A percentile compares a stretch with the other conserved stretches of the same genome.
These are phyloP conservation scores for Pseudorhombus dupliciocellatus DNA, from an alignment of 2,113 vertebrate species.

Conservation along the genomic window DNA sequence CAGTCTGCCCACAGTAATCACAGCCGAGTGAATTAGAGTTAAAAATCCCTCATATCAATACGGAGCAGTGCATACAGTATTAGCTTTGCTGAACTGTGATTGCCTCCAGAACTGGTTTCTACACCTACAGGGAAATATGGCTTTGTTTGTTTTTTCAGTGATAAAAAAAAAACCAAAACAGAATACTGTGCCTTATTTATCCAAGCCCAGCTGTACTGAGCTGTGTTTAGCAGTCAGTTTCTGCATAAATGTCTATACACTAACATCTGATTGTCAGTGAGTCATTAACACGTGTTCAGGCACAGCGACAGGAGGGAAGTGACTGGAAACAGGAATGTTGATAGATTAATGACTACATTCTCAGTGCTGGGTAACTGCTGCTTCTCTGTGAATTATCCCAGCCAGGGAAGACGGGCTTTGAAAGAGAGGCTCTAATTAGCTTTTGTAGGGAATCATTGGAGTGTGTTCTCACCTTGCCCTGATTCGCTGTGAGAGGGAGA, in stretches of 20 bases:
- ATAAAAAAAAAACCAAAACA: too few relatives aligned
- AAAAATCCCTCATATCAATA: too few relatives aligned
- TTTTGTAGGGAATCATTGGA: slow-evolving; percentile 55
- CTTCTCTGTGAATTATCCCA: slow-evolving; percentile 30
- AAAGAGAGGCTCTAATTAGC: slow-evolving; percentile 59
- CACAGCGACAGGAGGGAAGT: background rate
- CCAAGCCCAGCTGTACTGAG: background rate
- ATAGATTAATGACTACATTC: slow-evolving; percentile 9
- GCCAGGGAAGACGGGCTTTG: slow-evolving; percentile 31
- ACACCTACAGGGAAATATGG: too few relatives aligned
- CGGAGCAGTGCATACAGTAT: too few relatives aligned
- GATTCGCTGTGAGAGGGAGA: slow-evolving; percentile 52
- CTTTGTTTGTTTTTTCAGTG: too few relatives aligned
- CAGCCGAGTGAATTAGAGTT: too few relatives aligned
- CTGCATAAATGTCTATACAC: slow-evolving; percentile 1
- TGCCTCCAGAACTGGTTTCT: too few relatives aligned
- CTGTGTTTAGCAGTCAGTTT: background rate
- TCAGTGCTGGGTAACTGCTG: background rate
- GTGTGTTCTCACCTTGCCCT: slow-evolving; percentile 45
- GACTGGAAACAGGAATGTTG: background rate
- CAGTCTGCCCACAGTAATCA: too few relatives aligned
- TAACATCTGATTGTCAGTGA: slow-evolving; percentile 8
- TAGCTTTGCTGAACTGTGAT: too few relatives aligned
- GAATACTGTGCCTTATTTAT: background rate
- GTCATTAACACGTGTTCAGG: slow-evolving; percentile 4